Conservation (phyloP, 2,888 invertebrate species). For the Hemicrepidius hirtus region DNA sequence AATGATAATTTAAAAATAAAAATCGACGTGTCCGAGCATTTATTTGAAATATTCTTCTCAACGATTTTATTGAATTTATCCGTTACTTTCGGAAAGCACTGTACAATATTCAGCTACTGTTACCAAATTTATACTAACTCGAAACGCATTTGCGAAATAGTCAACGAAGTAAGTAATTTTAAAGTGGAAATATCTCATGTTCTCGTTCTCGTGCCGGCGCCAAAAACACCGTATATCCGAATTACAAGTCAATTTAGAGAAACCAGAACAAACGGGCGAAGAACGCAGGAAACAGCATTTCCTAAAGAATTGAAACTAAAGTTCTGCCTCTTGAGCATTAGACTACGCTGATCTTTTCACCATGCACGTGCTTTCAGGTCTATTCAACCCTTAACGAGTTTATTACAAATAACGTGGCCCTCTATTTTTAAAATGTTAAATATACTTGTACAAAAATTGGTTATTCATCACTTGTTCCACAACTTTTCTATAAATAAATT, state of each 20-base stretch:
- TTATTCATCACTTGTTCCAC: no score
- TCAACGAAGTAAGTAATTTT: conserved; percentile 40
- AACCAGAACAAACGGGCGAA: conserved; percentile 48
- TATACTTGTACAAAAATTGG: no score
- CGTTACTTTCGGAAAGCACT: no score
- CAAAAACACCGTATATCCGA: conserved; percentile 49
- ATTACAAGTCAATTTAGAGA: conserved; percentile 54
- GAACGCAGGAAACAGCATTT: conserved; percentile 56
- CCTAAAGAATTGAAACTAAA: conserved; percentile 52
- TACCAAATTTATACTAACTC: not conserved
- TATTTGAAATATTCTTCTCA: no score
- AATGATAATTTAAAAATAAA: no score
- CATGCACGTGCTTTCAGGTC: conserved; percentile 56
- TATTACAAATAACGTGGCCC: not conserved
- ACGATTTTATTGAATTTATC: no score
- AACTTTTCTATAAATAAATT: no score
- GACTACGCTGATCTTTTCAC: conserved; percentile 58
- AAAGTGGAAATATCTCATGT: conserved; percentile 47
- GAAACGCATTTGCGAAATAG: conserved; percentile 18
- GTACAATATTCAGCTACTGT: not conserved
- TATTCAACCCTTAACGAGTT: conserved; percentile 29
- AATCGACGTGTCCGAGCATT: no score
- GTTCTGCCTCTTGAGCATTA: conserved; percentile 58
- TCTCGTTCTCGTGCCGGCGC: conserved; percentile 36
- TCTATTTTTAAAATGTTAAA: no score